Evolutionary conservation across 2,888 invertebrate species (phyloP).

Genomic region (Cremastinae sp.): DNA sequence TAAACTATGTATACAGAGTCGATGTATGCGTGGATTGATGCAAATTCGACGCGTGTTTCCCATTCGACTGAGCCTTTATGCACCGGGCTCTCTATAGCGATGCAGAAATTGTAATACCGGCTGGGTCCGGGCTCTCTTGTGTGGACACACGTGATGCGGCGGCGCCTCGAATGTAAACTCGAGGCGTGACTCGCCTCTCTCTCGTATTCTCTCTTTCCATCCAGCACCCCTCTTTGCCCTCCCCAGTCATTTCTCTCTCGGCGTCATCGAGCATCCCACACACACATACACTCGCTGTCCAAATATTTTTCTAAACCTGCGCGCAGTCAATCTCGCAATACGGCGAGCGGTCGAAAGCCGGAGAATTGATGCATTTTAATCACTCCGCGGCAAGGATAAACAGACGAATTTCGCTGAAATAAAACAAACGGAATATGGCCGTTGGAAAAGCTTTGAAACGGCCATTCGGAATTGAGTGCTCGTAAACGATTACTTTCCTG

Average conservation of each 20-base stretch:
- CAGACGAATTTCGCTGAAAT: too few species aligned
- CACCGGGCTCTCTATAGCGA: constrained; percentile 5
- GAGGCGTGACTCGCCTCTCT: constrained; percentile 52
- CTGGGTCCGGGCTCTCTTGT: constrained; percentile 1
- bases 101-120: constrained; percentile 46
- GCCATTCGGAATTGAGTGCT: too few species aligned
- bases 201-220: constrained; percentile 2
- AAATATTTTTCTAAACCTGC: constrained; percentile 53
- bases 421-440: too few species aligned
- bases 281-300: constrained; percentile 44
- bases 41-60: constrained; percentile 53
- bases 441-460: too few species aligned
- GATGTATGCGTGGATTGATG: constrained; percentile 35
- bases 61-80: constrained; percentile 38
- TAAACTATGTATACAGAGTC: constrained; percentile 3
- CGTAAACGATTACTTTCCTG: too few species aligned
- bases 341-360: background rate
- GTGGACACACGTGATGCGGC: constrained; percentile 54
- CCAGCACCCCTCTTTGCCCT: constrained; percentile 6
- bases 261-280: constrained; percentile 42
- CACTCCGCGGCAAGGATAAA: too few species aligned
- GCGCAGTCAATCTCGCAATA: constrained; percentile 32
- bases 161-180: constrained; percentile 54
- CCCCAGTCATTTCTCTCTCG: constrained; percentile 23
- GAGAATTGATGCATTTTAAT: background rate